These are phyloP conservation scores for Drosophila teissieri DNA, from an alignment of 1,140 invertebrate species.

Conservation along the genomic window DNA sequence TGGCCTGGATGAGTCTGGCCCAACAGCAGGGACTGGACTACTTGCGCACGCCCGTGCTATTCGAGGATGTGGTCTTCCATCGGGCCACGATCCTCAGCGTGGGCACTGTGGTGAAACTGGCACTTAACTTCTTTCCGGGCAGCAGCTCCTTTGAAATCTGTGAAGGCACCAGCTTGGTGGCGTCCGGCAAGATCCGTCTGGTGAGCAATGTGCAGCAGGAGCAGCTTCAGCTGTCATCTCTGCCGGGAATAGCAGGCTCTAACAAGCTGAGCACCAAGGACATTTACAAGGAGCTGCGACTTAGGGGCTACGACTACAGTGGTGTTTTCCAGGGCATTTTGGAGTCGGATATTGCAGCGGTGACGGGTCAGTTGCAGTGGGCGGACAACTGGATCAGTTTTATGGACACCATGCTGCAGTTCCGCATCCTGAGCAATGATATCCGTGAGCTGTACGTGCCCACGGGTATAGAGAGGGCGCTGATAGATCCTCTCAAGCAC, in stretches of 20 bases:
- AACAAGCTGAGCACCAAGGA: slow-evolving; percentile 88
- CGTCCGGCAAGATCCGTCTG: slow-evolving; percentile 90
- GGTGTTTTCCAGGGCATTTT: slow-evolving; percentile 93
- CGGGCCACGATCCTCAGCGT: slow-evolving; percentile 95
- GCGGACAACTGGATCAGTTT: slow-evolving; percentile 95
- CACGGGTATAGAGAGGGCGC: slow-evolving; percentile 91
- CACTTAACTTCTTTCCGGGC: slow-evolving; percentile 94
- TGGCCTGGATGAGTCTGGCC: slow-evolving; percentile 97
- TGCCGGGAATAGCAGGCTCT: slow-evolving; percentile 69
- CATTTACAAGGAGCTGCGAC: slow-evolving; percentile 96
- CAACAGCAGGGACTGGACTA: slow-evolving; percentile 91
- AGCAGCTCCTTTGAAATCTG: slow-evolving; percentile 96
- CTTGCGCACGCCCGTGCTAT: slow-evolving; percentile 92
- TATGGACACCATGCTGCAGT: slow-evolving; percentile 97
- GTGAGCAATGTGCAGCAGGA: slow-evolving; percentile 88
- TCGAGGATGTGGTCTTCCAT: slow-evolving; percentile 95
- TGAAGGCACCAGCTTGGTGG: slow-evolving; percentile 92
- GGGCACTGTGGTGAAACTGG: slow-evolving; percentile 91
- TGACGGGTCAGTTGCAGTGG: slow-evolving; percentile 91
- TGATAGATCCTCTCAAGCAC: slow-evolving; percentile 92
- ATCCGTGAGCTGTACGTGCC: slow-evolving; percentile 93
- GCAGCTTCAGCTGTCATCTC: slow-evolving; percentile 84
- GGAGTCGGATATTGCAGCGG: slow-evolving; percentile 88
- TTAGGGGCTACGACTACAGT: slow-evolving; percentile 97
- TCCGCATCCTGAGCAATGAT: slow-evolving; percentile 91